A percentile compares a stretch with the other conserved stretches of the same genome.
Evolutionary conservation across 1,140 invertebrate genomes (phyloP).

Genomic region (Apolygus lucorum): DNA sequence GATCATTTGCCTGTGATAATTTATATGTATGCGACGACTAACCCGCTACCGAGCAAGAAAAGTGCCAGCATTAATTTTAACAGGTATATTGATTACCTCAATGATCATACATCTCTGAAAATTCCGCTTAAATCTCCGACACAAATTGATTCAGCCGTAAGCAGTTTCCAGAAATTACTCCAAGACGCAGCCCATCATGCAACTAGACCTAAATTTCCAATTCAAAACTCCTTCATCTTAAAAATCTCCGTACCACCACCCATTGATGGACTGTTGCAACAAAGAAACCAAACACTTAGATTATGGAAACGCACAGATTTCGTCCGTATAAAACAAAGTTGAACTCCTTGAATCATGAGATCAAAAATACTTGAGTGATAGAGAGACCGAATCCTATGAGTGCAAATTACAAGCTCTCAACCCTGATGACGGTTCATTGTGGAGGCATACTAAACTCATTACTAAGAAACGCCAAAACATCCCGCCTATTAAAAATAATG

Average conservation of each 20-base stretch:
- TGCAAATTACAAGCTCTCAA: background rate
- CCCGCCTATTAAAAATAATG: background rate
- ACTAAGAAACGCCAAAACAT: background rate
- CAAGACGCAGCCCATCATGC: background rate
- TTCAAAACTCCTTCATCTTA: background rate
- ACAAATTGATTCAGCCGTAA: background rate
- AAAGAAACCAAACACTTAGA: background rate
- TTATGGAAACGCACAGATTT: background rate
- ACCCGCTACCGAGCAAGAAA: too few relatives aligned
- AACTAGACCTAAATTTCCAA: background rate
- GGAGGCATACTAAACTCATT: background rate
- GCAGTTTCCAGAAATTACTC: background rate
- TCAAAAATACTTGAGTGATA: background rate
- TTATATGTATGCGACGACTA: too few relatives aligned
- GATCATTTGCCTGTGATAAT: too few relatives aligned
- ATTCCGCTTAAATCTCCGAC: background rate
- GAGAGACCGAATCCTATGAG: background rate
- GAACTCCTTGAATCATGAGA: background rate
- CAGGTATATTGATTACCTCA: too few relatives aligned
- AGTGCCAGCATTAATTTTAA: too few relatives aligned
- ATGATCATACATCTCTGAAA: background rate
- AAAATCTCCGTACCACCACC: background rate
- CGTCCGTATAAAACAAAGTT: background rate
- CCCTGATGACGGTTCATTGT: background rate
- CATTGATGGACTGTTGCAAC: background rate